phyloP scores from a whole-genome alignment of 2,113 vertebrate genomes.

The Thamnophis sirtalis region DNA sequence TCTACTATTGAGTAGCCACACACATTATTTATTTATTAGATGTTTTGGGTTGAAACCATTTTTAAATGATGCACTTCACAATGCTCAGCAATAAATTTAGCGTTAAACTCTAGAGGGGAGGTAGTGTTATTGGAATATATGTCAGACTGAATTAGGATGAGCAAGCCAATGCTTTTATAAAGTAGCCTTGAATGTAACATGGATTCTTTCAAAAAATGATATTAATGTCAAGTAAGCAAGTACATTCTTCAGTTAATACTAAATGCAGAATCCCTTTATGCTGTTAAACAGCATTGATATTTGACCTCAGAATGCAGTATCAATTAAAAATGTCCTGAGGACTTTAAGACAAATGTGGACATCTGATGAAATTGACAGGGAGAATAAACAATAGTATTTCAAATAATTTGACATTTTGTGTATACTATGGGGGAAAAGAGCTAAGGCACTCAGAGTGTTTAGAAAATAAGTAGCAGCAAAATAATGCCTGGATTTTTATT shows the following conservation, averaged over 20 bases:
- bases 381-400: neutral
- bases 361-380: neutral
- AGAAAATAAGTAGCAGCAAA: neutral
- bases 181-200: constrained; percentile 75
- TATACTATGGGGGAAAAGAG: neutral
- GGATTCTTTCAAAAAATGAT: constrained; percentile 77
- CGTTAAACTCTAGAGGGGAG: constrained; percentile 79
- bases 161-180: constrained; percentile 79
- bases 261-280: constrained; percentile 68
- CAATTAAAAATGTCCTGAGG: constrained; percentile 43
- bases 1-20: constrained; percentile 80
- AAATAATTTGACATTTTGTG: neutral
- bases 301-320: constrained; percentile 1
- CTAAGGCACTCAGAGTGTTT: neutral
- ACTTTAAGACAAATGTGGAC: constrained; percentile 8
- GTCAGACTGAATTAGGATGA: constrained; percentile 86
- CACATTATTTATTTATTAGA: constrained; percentile 95
- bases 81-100: constrained; percentile 79
- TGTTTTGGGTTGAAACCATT: constrained; percentile 87
- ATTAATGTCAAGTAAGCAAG: constrained; percentile 81
- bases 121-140: constrained; percentile 86
- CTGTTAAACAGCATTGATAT: constrained; percentile 56
- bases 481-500: neutral
- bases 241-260: constrained; percentile 63
- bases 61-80: constrained; percentile 86